phyloP scores from a whole-genome alignment of 2,113 vertebrate genomes.

The Gallinago paraguaiae region DNA sequence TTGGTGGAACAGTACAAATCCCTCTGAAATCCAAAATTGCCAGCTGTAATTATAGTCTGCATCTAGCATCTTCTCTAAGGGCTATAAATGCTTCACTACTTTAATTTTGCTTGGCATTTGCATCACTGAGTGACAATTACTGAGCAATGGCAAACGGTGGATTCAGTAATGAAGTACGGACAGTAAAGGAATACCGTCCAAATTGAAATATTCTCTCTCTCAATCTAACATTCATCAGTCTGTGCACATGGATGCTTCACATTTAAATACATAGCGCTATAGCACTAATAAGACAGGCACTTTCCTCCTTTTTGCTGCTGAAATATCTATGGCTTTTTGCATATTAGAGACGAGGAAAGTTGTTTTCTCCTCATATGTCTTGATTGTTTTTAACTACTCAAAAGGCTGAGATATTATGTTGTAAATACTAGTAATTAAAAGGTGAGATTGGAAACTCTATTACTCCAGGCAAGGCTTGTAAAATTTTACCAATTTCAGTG shows the following conservation, averaged over 20 bases:
- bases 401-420: neutral
- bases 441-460: neutral
- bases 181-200: neutral
- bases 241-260: neutral
- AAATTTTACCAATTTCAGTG: neutral
- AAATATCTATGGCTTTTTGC: neutral
- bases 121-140: neutral
- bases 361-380: neutral
- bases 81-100: conserved; percentile 19
- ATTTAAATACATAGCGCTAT: neutral
- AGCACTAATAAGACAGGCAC: neutral
- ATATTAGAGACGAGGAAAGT: neutral
- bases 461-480: neutral
- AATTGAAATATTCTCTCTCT: neutral
- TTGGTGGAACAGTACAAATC: conserved; percentile 37
- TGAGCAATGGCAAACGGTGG: neutral
- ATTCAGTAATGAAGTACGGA: neutral
- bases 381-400: neutral
- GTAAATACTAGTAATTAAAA: neutral
- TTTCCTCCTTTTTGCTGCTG: neutral
- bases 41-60: conserved; percentile 40
- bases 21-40: conserved; percentile 51
- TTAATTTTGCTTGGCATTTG: conserved; percentile 40
- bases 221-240: neutral
- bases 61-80: conserved; percentile 40